These are phyloP conservation scores for Cnemophilus loriae DNA, from an alignment of 2,113 vertebrate species.

Conservation along the genomic window DNA sequence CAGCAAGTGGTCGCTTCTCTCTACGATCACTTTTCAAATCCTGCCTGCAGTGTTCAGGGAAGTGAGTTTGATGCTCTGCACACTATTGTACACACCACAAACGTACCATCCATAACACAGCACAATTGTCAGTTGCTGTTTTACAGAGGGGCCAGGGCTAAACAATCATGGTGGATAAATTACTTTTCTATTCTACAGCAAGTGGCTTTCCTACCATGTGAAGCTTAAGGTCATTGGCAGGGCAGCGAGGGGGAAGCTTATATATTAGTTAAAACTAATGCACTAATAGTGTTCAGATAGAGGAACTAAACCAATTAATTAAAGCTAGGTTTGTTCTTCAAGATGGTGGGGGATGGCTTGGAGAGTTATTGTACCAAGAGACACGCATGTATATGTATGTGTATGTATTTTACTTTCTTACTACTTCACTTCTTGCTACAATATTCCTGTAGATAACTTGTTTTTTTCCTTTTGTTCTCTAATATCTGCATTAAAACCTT, in stretches of 20 bases:
- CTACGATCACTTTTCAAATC: neutral
- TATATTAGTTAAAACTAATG: slow-evolving; percentile 57
- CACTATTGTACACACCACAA: slow-evolving; percentile 20
- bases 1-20: slow-evolving; percentile 25
- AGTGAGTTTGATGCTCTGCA: neutral
- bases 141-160: slow-evolving; percentile 46
- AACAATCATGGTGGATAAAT: slow-evolving; percentile 58
- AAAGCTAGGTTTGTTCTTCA: neutral
- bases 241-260: slow-evolving; percentile 32
- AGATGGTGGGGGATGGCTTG: neutral
- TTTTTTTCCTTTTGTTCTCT: neutral
- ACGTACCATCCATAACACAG: slow-evolving; percentile 55
- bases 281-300: slow-evolving; percentile 46
- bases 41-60: slow-evolving; percentile 24
- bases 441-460: neutral
- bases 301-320: slow-evolving; percentile 29
- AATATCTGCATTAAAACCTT: neutral
- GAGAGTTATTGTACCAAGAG: neutral
- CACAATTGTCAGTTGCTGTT: slow-evolving; percentile 60
- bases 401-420: neutral
- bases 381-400: neutral
- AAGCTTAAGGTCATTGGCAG: slow-evolving; percentile 62
- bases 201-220: slow-evolving; percentile 60
- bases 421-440: neutral
- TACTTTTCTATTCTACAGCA: slow-evolving; percentile 50